These are phyloP conservation scores for Heterotis niloticus DNA, from an alignment of 2,113 vertebrate genomes.

Conservation along the genomic window DNA sequence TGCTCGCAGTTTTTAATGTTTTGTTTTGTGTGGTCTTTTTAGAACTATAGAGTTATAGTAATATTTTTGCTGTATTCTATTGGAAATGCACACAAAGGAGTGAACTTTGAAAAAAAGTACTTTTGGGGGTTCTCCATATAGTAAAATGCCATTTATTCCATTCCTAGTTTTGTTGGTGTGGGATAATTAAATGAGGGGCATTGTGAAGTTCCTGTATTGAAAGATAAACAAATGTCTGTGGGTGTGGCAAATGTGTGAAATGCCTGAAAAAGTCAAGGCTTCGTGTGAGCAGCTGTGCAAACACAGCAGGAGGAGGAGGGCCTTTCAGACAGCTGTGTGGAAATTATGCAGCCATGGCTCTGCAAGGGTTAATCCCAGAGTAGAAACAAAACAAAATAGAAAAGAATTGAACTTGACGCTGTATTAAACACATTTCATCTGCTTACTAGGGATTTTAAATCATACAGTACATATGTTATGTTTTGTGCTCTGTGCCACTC, in stretches of 20 bases:
- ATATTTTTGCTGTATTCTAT: no score
- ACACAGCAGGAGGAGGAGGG: constrained; percentile 30
- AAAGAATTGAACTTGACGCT: not conserved
- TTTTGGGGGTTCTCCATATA: no score
- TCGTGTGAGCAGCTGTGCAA: constrained; percentile 45
- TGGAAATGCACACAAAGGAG: no score
- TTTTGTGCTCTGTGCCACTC: not conserved
- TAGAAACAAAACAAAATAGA: not conserved
- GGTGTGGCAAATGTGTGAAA: constrained; percentile 1
- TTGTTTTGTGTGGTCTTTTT: no score
- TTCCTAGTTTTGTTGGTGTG: not conserved
- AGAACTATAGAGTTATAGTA: no score
- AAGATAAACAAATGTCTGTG: not conserved
- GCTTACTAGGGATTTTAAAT: no score
- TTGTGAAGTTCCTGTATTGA: not conserved
- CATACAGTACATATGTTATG: not conserved
- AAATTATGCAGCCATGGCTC: constrained; percentile 46
- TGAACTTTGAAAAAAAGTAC: no score
- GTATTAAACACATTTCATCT: not conserved
- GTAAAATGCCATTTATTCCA: no score
- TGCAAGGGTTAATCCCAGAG: constrained; percentile 31
- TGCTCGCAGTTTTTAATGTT: no score
- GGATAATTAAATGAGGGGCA: not conserved
- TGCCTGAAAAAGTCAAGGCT: constrained; percentile 21
- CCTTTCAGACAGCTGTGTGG: constrained; percentile 34